phyloP scores from a whole-genome alignment of 2,888 invertebrate species.

The Escarpia spicata region DNA sequence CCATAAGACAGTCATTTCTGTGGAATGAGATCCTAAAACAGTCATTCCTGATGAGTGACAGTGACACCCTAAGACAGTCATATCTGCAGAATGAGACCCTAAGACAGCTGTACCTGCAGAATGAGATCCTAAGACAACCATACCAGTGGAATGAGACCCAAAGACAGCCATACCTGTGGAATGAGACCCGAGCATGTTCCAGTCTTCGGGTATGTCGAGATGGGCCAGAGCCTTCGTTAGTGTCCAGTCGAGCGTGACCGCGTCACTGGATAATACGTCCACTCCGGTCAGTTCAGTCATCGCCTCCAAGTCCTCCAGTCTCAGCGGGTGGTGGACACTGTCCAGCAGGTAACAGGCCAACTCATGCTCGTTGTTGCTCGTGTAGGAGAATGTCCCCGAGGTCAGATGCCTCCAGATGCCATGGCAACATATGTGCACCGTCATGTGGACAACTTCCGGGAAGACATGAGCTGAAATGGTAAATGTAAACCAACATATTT shows the following conservation, averaged over 20 bases:
- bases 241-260: conserved; percentile 52
- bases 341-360: conserved; percentile 54
- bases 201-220: conserved; percentile 48
- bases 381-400: conserved; percentile 44
- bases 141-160: neutral
- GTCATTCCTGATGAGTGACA: neutral
- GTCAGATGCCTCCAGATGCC: conserved; percentile 3
- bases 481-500: neutral
- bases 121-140: neutral
- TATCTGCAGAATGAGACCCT: conserved; percentile 34
- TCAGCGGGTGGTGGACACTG: conserved; percentile 50
- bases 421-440: neutral
- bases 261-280: neutral
- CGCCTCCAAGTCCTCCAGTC: conserved; percentile 52
- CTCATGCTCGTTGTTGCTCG: conserved; percentile 49
- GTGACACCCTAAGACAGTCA: neutral
- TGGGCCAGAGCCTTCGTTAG: conserved; percentile 49
- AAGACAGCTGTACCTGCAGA: no score
- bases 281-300: conserved; percentile 46
- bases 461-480: neutral
- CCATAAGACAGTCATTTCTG: no score
- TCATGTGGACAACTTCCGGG: neutral
- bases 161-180: neutral
- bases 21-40: neutral
- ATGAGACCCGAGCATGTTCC: conserved; percentile 50